Conservation (phyloP, 2,113 vertebrate species). For the Nothobranchius kuhntae region DNA sequence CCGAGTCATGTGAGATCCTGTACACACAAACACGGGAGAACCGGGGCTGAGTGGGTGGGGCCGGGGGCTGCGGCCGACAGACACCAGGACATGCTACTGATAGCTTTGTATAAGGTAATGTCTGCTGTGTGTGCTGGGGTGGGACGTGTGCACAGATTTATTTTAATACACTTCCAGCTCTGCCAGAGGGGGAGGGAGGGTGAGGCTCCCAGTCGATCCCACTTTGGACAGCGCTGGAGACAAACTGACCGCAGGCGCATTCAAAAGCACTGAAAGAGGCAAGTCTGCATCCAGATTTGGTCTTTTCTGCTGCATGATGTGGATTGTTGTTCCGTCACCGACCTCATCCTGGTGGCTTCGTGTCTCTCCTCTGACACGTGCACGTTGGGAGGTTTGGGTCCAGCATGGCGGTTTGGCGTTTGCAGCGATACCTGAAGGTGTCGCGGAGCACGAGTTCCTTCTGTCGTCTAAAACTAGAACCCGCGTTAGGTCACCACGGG, state of each 20-base stretch:
- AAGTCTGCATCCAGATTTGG: conserved; percentile 61
- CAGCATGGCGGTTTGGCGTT: conserved; percentile 16
- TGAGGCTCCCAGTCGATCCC: conserved; percentile 46
- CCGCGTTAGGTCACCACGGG: too few relatives aligned
- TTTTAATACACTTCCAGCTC: conserved; percentile 81
- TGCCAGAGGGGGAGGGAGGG: conserved; percentile 53
- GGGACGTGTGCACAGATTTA: conserved; percentile 81
- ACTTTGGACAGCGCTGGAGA: conserved; percentile 54
- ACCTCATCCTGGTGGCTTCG: conserved; percentile 26
- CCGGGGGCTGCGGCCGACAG: conserved; percentile 78
- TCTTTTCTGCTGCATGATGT: conserved; percentile 65
- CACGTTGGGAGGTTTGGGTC: conserved; percentile 47
- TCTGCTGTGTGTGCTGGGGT: conserved; percentile 86
- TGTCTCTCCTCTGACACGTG: conserved; percentile 33
- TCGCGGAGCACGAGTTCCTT: too few relatives aligned
- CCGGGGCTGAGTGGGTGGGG: conserved; percentile 40
- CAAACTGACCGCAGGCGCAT: conserved; percentile 43
- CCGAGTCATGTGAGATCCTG: conserved; percentile 98
- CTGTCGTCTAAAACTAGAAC: too few relatives aligned
- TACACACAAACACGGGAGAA: conserved; percentile 85
- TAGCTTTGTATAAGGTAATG: conserved; percentile 96
- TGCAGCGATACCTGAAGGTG: too few relatives aligned
- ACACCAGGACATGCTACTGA: conserved; percentile 83
- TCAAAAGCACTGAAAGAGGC: conserved; percentile 62
- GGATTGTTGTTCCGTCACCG: conserved; percentile 19